A percentile compares a stretch with the other conserved stretches of the same genome.
Evolutionary conservation across 1,140 invertebrate species (phyloP).

Genomic region (Chrysoperla carnea): DNA sequence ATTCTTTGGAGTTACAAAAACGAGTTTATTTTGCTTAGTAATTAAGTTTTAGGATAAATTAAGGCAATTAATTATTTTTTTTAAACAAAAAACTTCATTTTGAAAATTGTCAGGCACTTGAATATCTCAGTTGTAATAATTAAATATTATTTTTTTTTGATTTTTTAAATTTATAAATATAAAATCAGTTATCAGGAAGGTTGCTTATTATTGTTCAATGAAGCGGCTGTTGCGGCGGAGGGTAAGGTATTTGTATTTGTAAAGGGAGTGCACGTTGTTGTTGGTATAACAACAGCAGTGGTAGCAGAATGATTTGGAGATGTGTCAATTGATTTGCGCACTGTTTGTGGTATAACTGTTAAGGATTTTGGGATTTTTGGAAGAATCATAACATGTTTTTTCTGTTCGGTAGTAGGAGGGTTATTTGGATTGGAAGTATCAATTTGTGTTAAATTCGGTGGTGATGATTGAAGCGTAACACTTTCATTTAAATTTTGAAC

Average conservation of each 20-base stretch:
- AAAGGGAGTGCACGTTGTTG: too few species aligned
- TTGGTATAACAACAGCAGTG: background rate
- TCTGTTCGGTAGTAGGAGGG: slow-evolving; percentile 4
- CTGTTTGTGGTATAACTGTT: slow-evolving; percentile 51
- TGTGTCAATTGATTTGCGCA: slow-evolving; percentile 18
- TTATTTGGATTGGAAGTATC: too few species aligned
- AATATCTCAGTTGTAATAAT: background rate
- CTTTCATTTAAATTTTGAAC: slow-evolving; percentile 11
- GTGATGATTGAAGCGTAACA: background rate
- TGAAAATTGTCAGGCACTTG: background rate
- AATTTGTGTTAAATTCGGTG: too few species aligned
- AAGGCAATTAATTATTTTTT: too few species aligned
- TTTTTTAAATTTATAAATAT: too few species aligned
- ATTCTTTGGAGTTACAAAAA: too few species aligned
- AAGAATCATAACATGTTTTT: slow-evolving; percentile 19
- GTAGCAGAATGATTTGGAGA: slow-evolving; percentile 9
- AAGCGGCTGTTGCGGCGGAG: too few species aligned
- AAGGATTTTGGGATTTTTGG: slow-evolving; percentile 59
- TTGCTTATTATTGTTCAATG: background rate
- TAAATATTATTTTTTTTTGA: too few species aligned
- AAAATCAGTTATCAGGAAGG: background rate
- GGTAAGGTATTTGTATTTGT: too few species aligned
- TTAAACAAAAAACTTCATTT: too few species aligned
- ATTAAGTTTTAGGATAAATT: too few species aligned
- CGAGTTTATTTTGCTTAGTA: too few species aligned